Conservation (phyloP, 2,113 vertebrate genomes). For the Irena cyanogastra region DNA sequence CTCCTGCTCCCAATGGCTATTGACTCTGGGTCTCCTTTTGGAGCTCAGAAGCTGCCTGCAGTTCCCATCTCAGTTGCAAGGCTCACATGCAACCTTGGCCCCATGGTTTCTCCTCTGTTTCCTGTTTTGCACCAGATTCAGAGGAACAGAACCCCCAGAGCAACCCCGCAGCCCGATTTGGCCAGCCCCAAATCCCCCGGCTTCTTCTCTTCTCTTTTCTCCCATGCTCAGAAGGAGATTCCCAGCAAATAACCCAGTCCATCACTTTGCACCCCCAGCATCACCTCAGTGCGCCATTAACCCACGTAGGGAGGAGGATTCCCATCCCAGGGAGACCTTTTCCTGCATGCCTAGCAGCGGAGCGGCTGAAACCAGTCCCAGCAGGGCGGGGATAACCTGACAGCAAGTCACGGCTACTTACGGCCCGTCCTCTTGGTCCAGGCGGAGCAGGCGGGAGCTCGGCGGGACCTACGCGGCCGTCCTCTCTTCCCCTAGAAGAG, state of each 20-base stretch:
- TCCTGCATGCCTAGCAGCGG: not conserved
- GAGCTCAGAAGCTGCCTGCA: not conserved
- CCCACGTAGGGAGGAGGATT: accelerated
- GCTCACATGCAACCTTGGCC: not conserved
- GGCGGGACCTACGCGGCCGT: not conserved
- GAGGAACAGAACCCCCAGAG: accelerated
- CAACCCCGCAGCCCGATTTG: not conserved
- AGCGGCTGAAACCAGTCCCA: not conserved
- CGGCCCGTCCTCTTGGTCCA: not conserved
- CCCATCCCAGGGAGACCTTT: accelerated
- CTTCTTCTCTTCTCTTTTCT: not conserved
- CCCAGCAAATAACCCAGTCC: accelerated
- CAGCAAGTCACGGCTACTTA: not conserved
- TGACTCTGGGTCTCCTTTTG: accelerated
- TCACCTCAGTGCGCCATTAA: accelerated
- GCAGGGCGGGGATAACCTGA: not conserved
- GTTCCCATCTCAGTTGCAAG: accelerated
- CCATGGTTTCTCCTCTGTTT: not conserved
- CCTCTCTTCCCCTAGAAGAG: conserved; percentile 35
- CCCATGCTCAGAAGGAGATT: accelerated
- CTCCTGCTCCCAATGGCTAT: not conserved
- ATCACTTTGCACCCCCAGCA: not conserved
- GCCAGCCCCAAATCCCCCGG: accelerated
- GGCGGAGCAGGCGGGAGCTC: not conserved
- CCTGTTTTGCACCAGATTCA: not conserved